Evolutionary conservation across 2,113 vertebrate species (phyloP).

Genomic region (Lagopus leucura): DNA sequence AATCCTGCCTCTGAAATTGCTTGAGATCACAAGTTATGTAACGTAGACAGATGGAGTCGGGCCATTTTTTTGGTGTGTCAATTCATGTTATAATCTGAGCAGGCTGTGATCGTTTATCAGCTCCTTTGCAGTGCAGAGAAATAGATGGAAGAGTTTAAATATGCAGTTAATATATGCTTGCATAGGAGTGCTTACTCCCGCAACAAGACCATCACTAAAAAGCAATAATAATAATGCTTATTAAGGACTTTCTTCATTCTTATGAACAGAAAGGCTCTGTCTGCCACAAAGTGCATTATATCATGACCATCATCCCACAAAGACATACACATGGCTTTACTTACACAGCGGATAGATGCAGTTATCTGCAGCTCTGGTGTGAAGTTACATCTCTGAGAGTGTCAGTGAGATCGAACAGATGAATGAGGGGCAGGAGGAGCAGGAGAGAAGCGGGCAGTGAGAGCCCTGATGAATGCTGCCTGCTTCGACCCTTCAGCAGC

Average conservation of each 20-base stretch:
- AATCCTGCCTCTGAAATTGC: conserved; percentile 73
- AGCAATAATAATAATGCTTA: neutral
- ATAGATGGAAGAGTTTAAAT: neutral
- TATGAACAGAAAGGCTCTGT: neutral
- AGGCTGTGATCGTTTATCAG: conserved; percentile 58
- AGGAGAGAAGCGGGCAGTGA: neutral
- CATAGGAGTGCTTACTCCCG: neutral
- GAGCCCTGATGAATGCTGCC: conserved; percentile 21
- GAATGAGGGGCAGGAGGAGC: neutral
- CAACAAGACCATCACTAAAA: neutral
- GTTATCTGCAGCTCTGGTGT: neutral
- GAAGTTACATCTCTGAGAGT: neutral
- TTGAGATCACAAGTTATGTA: conserved; percentile 77
- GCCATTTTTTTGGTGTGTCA: conserved; percentile 57
- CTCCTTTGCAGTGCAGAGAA: neutral
- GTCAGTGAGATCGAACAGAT: neutral
- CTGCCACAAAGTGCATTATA: neutral
- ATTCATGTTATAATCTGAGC: conserved; percentile 62
- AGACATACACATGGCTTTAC: neutral
- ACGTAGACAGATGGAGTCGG: conserved; percentile 76
- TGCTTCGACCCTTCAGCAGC: neutral
- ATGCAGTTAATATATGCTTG: neutral
- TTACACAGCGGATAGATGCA: neutral
- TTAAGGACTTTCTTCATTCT: conserved; percentile 20
- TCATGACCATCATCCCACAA: neutral